Evolutionary conservation across 37 sponge, comb jelly and placozoan genomes (phyloP).

Genomic region (Ianthella basta): DNA sequence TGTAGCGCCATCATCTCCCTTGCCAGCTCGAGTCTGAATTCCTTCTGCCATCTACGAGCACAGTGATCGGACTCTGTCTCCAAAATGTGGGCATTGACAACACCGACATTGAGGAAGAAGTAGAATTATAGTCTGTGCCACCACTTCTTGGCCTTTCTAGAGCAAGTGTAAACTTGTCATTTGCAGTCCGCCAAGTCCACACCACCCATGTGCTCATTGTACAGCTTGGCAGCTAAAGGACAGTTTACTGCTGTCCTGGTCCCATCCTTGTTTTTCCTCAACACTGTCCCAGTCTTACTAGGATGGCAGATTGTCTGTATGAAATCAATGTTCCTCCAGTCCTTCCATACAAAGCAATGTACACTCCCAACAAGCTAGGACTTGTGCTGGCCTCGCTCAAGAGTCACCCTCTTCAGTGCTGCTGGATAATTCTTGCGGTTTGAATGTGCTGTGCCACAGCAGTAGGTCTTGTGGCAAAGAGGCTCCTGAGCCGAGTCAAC

Average conservation of each 20-base stretch:
- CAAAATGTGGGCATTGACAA: background rate
- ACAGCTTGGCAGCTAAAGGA: conserved; percentile 8
- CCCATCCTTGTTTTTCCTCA: conserved; percentile 9
- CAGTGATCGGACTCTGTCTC: too few relatives aligned
- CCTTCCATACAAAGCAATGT: conserved; percentile 20
- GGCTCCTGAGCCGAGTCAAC: background rate
- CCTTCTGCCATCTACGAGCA: too few relatives aligned
- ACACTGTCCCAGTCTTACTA: background rate
- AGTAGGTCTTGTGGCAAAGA: background rate
- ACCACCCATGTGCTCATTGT: conserved; percentile 24
- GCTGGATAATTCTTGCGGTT: background rate
- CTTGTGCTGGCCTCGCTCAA: background rate
- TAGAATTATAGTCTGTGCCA: background rate
- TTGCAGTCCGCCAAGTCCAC: conserved; percentile 10
- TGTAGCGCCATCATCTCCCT: too few relatives aligned
- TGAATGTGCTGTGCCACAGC: background rate
- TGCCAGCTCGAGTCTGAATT: too few relatives aligned
- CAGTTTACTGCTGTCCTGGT: background rate
- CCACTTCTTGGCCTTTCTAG: conserved; percentile 17
- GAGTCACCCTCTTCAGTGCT: background rate
- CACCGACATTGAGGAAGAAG: background rate
- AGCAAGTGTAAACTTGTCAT: background rate
- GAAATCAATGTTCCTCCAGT: background rate
- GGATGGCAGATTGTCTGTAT: background rate
- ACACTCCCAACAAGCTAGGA: background rate